Evolutionary conservation across 2,888 invertebrate genomes (phyloP).

Genomic region (Trilocha varians): DNA sequence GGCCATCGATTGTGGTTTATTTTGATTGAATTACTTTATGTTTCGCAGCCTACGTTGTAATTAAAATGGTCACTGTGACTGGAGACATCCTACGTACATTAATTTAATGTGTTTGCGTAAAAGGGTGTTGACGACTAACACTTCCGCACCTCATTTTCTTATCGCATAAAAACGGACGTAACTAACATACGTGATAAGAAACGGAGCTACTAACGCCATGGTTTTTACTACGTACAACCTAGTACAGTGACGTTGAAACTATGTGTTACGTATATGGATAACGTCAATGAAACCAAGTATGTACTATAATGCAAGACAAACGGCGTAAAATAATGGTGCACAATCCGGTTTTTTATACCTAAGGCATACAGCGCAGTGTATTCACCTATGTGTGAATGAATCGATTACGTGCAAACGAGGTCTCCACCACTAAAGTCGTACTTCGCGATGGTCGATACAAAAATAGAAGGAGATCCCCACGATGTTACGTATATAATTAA

Average conservation of each 20-base stretch:
- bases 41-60: background rate
- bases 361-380: conserved; percentile 2
- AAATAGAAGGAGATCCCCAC: conserved; percentile 54
- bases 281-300: background rate
- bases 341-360: conserved; percentile 7
- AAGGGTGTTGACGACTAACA: background rate
- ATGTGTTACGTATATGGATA: background rate
- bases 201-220: background rate
- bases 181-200: background rate
- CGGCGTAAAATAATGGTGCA: background rate
- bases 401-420: conserved; percentile 18
- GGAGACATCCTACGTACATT: background rate
- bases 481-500: conserved; percentile 15
- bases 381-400: conserved; percentile 28
- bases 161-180: background rate
- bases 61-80: too few relatives aligned
- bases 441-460: conserved; percentile 56
- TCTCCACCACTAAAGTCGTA: conserved; percentile 35
- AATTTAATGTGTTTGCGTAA: background rate
- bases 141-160: background rate
- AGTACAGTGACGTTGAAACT: background rate
- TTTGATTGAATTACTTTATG: too few relatives aligned
- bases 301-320: background rate
- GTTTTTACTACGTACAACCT: background rate
- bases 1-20: too few relatives aligned